Conservation (phyloP, 1,140 invertebrate genomes). For the Tetramorium parvispinum region DNA sequence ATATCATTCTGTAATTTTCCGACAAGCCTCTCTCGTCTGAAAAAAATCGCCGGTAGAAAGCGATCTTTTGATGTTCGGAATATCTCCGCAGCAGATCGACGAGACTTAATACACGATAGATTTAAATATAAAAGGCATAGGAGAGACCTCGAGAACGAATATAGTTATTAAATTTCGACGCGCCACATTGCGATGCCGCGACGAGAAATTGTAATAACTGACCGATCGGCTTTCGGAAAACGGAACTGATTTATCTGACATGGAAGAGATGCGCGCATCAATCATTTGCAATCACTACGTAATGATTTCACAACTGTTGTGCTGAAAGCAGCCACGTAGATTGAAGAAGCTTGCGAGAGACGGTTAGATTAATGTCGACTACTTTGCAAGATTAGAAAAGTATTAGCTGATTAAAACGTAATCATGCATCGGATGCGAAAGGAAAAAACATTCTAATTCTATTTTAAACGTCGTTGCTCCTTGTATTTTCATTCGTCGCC, state of each 20-base stretch:
- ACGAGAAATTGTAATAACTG: background rate
- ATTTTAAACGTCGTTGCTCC: background rate
- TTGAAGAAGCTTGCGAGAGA: background rate
- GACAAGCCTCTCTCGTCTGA: background rate
- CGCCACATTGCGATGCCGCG: background rate
- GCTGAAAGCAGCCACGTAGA: background rate
- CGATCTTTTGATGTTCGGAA: background rate
- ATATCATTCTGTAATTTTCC: slow-evolving; percentile 59
- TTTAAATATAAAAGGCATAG: background rate
- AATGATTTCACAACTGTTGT: background rate
- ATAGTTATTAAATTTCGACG: background rate
- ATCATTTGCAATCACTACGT: background rate
- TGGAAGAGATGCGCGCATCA: background rate
- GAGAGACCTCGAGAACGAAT: background rate
- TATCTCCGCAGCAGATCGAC: background rate
- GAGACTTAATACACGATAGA: background rate
- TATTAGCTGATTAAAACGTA: background rate
- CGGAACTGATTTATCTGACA: background rate
- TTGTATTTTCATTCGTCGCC: background rate
- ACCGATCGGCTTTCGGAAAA: background rate
- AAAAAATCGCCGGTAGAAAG: slow-evolving; percentile 2
- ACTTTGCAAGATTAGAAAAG: background rate
- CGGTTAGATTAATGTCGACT: background rate
- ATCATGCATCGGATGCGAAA: background rate
- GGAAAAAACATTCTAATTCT: background rate